Evolutionary conservation across 2,888 invertebrate genomes (phyloP), one percentile per base, ranked within the genome.

Genomic region (Sinotaia quadrata): DNA sequence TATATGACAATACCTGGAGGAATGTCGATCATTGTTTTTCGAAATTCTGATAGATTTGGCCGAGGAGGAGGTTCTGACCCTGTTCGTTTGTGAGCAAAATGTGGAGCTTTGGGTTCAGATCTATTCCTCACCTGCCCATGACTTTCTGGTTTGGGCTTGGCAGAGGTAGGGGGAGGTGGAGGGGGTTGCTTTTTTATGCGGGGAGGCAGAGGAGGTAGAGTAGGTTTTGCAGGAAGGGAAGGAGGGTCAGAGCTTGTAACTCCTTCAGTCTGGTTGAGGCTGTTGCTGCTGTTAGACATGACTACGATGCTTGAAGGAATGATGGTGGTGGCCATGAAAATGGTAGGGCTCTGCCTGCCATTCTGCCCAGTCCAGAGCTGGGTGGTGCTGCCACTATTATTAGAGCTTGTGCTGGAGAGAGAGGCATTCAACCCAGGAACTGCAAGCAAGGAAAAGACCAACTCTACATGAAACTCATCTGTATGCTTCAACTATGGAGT

Each of bases 31-130:
- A 69, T 66, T 8, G 75, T 77, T 37, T 76, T 75, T 51, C 79
- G 66, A 58, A 72, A 67, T 34, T 75, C 77, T 5, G 79, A 73
- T 29, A 77, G 76, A n/a, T 69, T 71, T 10, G 81, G 81, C 49
- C 81, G 69, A 2, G 83, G 81, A 12, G 84, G 85, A 4, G 87
- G 86, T 72, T 88, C 88, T 1, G 88, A 87, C 4, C 85, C 84
- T 8, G 85, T 85, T 31, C 88, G 78, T 63, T 82, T 80, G 75
- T 88, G 88, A 49, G 78, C 75, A 44, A 79, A 75, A 49, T 78
- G 75, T 34, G 75, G 73, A 27, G 75, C 75, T 59, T 73, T 75
- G 18, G 81, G 80, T 68, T 82, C 82, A 3, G 82, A 83, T 34
- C 77, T 73, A 73, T 84, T 82, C 56, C 84, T 58, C 18, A 59